These are phyloP conservation scores for Ethmia dodecea DNA, from an alignment of 2,888 invertebrate genomes.

Conservation along the genomic window DNA sequence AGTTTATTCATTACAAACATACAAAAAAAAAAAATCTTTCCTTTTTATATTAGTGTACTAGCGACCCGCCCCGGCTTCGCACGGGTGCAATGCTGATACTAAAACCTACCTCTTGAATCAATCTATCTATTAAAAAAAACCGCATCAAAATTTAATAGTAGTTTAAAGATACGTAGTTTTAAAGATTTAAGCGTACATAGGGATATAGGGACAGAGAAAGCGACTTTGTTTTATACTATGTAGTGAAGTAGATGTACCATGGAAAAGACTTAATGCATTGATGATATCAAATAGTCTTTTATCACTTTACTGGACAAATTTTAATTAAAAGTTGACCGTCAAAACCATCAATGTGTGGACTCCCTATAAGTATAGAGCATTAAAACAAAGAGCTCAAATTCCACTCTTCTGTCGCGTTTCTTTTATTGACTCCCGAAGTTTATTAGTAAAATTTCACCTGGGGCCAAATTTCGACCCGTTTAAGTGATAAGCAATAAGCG, in stretches of 20 bases:
- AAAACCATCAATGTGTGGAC: not conserved
- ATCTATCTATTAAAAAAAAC: too few relatives aligned
- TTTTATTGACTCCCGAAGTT: slow-evolving; percentile 65
- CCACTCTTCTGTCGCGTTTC: slow-evolving; percentile 50
- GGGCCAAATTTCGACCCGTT: slow-evolving; percentile 20
- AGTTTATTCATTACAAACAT: too few relatives aligned
- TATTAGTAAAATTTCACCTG: slow-evolving; percentile 61
- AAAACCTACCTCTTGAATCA: too few relatives aligned
- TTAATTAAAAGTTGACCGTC: not conserved
- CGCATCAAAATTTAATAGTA: too few relatives aligned
- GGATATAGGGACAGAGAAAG: too few relatives aligned
- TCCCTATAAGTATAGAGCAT: slow-evolving; percentile 17
- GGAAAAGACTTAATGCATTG: not conserved
- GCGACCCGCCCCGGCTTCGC: too few relatives aligned
- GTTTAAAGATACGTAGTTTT: too few relatives aligned
- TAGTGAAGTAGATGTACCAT: not conserved
- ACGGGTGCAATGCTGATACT: too few relatives aligned
- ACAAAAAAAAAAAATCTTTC: too few relatives aligned
- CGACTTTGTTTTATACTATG: not conserved
- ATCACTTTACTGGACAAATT: not conserved
- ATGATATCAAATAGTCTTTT: not conserved
- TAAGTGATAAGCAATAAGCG: slow-evolving; percentile 16
- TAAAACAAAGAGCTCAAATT: slow-evolving; percentile 53
- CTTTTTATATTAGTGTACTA: too few relatives aligned
- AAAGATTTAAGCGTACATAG: too few relatives aligned